Evolutionary conservation across 2,797 vertebrate genomes (phyloP).

Genomic region (Acipenser ruthenus): DNA sequence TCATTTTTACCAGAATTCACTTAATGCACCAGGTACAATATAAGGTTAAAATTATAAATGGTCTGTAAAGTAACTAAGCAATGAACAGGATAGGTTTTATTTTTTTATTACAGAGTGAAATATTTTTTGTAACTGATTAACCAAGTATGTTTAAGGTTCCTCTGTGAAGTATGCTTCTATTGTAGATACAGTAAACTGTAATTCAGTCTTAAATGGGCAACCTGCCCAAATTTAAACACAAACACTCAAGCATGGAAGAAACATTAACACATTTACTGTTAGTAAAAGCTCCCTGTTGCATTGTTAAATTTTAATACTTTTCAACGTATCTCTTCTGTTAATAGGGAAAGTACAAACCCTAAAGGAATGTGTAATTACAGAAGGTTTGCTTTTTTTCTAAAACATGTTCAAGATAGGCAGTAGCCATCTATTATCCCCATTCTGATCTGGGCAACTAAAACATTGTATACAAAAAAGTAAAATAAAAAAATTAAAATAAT

Average conservation of each 20-base stretch:
- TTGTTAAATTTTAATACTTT: constrained; percentile 79
- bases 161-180: constrained; percentile 62
- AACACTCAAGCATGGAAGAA: constrained; percentile 74
- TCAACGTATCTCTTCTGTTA: constrained; percentile 79
- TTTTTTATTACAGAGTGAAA: not conserved
- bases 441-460: constrained; percentile 64
- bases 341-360: constrained; percentile 68
- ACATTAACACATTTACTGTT: constrained; percentile 75
- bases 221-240: constrained; percentile 73
- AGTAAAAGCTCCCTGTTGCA: constrained; percentile 75
- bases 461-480: constrained; percentile 42
- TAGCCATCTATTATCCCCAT: constrained; percentile 48
- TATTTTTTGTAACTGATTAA: constrained; percentile 2
- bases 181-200: constrained; percentile 64
- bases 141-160: constrained; percentile 25
- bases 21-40: no score
- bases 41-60: no score
- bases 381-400: constrained; percentile 47
- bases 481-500: constrained; percentile 43
- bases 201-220: constrained; percentile 66
- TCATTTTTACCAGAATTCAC: no score
- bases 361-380: constrained; percentile 66
- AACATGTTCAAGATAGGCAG: constrained; percentile 39
- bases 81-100: no score
- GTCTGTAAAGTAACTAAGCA: no score